Conservation (phyloP, 2,888 invertebrate species). For the Tenthredo mesomela region DNA sequence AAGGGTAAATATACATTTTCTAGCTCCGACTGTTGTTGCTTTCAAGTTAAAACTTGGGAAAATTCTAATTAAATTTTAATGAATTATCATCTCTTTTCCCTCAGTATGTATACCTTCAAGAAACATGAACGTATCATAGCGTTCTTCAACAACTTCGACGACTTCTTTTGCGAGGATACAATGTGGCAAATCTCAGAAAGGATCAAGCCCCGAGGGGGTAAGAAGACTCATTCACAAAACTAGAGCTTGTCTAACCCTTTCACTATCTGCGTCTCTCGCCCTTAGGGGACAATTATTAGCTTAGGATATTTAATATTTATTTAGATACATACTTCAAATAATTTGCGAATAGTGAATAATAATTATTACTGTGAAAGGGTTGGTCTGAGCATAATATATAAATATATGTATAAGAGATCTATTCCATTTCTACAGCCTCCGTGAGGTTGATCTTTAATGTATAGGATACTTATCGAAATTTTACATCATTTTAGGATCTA, state of each 20-base stretch:
- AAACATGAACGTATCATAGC: conserved; percentile 95
- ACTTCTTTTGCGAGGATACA: conserved; percentile 96
- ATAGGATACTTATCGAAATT: conserved; percentile 38
- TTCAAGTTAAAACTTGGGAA: too few species aligned
- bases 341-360: conserved; percentile 1
- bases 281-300: conserved; percentile 26
- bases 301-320: conserved; percentile 51
- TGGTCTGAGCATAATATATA: conserved; percentile 58
- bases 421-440: conserved; percentile 65
- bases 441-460: conserved; percentile 64
- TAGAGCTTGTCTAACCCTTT: conserved; percentile 68
- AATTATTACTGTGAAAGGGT: conserved; percentile 68
- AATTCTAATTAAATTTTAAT: neutral
- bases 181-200: conserved; percentile 99
- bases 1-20: conserved; percentile 84
- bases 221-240: conserved; percentile 77
- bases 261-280: conserved; percentile 64
- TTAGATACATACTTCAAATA: conserved; percentile 40
- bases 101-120: conserved; percentile 94
- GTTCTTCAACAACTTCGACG: conserved; percentile 98
- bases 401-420: conserved; percentile 54
- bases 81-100: conserved; percentile 61
- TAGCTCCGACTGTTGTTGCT: neutral
- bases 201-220: conserved; percentile 93
- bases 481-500: conserved; percentile 42